Evolutionary conservation across 2,113 vertebrate genomes (phyloP), one percentile per base, ranked within the genome.

Genomic region (Thunnus maccoyii): DNA sequence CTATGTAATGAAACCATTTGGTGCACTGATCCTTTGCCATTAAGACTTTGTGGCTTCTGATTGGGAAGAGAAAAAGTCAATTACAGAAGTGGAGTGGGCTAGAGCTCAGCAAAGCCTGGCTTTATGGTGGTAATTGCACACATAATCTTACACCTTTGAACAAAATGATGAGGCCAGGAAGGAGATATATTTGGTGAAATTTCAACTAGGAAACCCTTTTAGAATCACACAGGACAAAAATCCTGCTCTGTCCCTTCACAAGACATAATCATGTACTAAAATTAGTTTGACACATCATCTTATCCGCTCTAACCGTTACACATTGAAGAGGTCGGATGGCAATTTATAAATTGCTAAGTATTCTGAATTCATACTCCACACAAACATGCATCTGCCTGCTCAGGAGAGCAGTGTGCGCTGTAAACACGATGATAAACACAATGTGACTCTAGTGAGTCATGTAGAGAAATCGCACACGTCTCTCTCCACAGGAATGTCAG

Each of bases 1-100:
- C 66, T 75, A 64, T 80, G 82, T 84, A 83, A 92, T 91, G 83
- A 91, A 89, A 87, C 60, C 70, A 86, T 89, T 90, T 89, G 85
- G 83, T 64, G 51, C 80, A 79, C 78, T 91, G 86, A 92, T 91
- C 90, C 82, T 79, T 86, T 80, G 77, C 86, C 83, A 90, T 87
- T 87, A 83, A 80, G 83, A 86, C 85, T 74, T 81, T 82, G 67
- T 83, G 79, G 76, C 61, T 80, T 83, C 47, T 91, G 82, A 91
- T 86, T 86, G 87, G 57, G 41, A 62, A 76, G 76, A 86, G 84
- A 90, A 89, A 86, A 90, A 89, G 89, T 86, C 84, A 90, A 85
- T 93, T 85, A 83, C 64, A 87, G 80, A 67, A 75, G 86, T 80
- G 75, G 52, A 85, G 72, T 77, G 85, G 82, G 77, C 60, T 76